A percentile compares a stretch with the other conserved stretches of the same genome.
Evolutionary conservation across 2,113 vertebrate genomes (phyloP).

Genomic region (Leuciscus idus): DNA sequence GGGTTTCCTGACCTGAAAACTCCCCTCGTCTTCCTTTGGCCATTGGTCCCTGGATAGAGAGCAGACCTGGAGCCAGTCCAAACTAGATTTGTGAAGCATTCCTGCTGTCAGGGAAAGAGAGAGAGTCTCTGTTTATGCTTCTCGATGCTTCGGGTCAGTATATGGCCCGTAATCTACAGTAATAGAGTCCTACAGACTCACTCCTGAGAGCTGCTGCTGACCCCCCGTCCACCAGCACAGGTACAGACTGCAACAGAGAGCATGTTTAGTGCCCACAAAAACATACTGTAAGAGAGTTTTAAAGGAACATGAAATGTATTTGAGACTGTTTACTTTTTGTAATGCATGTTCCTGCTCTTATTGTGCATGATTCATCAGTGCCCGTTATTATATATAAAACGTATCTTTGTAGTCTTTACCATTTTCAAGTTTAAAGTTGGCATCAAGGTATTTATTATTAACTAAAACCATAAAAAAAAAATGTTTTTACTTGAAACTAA

Average conservation of each 20-base stretch:
- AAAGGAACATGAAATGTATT: neutral
- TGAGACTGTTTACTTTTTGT: neutral
- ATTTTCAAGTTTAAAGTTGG: too few relatives aligned
- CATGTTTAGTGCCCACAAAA: neutral
- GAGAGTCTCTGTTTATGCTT: slow-evolving; percentile 42
- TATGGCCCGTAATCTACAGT: slow-evolving; percentile 21
- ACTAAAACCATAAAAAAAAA: neutral
- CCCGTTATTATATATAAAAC: too few relatives aligned
- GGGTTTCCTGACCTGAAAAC: slow-evolving; percentile 17
- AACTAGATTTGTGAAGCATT: slow-evolving; percentile 38
- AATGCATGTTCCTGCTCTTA: neutral
- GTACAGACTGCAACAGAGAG: neutral
- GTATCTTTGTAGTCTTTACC: too few relatives aligned
- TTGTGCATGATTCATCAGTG: neutral
- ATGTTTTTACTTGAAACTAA: too few relatives aligned
- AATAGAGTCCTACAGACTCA: neutral
- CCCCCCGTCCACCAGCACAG: neutral
- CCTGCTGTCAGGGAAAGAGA: slow-evolving; percentile 36
- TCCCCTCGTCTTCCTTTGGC: neutral
- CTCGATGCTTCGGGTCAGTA: neutral
- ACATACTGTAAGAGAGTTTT: neutral
- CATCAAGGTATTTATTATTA: too few relatives aligned
- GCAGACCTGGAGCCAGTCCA: slow-evolving; percentile 22
- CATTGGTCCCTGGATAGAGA: slow-evolving; percentile 1
- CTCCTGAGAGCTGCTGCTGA: neutral